phyloP scores from a whole-genome alignment of 2,113 vertebrate species.

The Ctenodactylus gundi region DNA sequence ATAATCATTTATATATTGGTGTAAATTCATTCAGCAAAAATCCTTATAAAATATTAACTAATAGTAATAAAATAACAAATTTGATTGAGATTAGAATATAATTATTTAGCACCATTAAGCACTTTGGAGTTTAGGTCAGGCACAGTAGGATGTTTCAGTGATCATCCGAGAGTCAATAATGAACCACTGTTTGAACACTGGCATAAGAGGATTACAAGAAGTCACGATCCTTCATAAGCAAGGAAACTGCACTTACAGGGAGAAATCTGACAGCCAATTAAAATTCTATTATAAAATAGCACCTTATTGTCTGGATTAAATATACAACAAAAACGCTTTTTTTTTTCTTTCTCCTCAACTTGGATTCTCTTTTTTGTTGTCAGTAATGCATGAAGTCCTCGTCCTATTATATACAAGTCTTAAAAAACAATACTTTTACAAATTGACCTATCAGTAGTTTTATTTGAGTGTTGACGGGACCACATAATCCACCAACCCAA shows the following conservation, averaged over 20 bases:
- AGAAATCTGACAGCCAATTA: not conserved
- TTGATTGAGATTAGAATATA: conserved; percentile 27
- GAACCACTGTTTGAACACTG: not conserved
- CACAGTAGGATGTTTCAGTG: not conserved
- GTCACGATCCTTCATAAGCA: not conserved
- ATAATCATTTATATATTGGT: conserved; percentile 31
- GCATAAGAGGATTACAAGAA: not conserved
- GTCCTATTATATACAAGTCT: not conserved
- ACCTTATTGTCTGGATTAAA: not conserved
- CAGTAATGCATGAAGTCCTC: conserved; percentile 13
- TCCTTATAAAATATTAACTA: conserved; percentile 27
- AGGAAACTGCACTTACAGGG: not conserved
- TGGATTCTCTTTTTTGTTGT: not conserved
- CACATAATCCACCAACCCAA: not conserved
- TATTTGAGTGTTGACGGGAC: too few species aligned
- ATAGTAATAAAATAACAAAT: conserved; percentile 29
- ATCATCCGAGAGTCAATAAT: not conserved
- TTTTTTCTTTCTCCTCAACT: not conserved
- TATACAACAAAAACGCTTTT: not conserved
- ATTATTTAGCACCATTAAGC: conserved; percentile 26
- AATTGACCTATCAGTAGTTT: not conserved
- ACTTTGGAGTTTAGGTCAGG: not conserved
- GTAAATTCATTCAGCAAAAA: conserved; percentile 54
- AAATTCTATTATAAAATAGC: not conserved
- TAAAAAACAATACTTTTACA: not conserved